phyloP scores from a whole-genome alignment of 1,140 invertebrate genomes.

The Conus ventricosus region DNA sequence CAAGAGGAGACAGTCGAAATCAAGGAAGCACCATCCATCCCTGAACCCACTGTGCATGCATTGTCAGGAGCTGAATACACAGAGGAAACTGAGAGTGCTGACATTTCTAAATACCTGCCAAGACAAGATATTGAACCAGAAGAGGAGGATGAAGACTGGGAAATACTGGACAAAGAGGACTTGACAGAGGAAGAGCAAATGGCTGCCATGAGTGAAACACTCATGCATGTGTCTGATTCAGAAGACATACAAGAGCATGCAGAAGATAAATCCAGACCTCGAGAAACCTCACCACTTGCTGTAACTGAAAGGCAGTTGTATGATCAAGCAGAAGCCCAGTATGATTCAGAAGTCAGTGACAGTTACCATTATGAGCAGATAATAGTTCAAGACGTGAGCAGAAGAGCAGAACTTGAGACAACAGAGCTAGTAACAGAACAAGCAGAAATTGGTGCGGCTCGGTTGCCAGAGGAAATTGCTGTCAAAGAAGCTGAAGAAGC shows the following conservation, averaged over 20 bases:
- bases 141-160: slow-evolving; percentile 70
- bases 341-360: slow-evolving; percentile 1
- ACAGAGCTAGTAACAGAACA: not conserved
- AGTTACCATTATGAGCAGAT: slow-evolving; percentile 21
- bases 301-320: not conserved
- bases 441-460: too few species aligned
- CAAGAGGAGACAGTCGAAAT: slow-evolving; percentile 29
- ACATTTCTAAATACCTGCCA: slow-evolving; percentile 12
- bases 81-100: slow-evolving; percentile 4
- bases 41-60: not conserved
- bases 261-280: slow-evolving; percentile 1
- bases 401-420: not conserved
- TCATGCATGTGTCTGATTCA: slow-evolving; percentile 30
- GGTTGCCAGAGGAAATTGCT: too few species aligned
- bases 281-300: not conserved
- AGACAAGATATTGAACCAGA: slow-evolving; percentile 35
- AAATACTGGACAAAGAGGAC: slow-evolving; percentile 61
- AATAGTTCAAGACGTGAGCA: not conserved
- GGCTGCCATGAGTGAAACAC: slow-evolving; percentile 30
- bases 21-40: slow-evolving; percentile 1
- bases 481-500: slow-evolving; percentile 30
- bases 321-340: not conserved
- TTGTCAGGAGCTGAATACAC: slow-evolving; percentile 50
- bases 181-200: slow-evolving; percentile 43
- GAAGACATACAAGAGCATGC: not conserved